Evolutionary conservation across 2,113 vertebrate genomes (phyloP), one percentile per base, ranked within the genome.

Genomic region (Lethenteron reissneri): DNA sequence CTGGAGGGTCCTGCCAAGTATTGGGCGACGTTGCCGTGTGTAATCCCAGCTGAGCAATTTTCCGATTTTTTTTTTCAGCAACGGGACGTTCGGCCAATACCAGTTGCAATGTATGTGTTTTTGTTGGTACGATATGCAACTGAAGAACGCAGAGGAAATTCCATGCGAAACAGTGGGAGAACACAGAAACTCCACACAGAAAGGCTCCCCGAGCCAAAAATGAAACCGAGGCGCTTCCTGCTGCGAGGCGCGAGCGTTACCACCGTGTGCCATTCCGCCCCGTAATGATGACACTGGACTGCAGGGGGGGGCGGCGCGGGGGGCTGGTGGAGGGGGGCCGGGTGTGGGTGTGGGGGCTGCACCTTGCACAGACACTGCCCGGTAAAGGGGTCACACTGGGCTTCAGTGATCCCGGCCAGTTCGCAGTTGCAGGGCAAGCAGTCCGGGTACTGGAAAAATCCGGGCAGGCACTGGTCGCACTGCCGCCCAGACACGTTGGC

Each of bases 321-420:
- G 25, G 41, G 41, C 41, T 41, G 41, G 41, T 41, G 41, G 41
- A 41, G 41, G 41, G 4, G 41, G 41, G 0, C 70, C 56, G 15
- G 0, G 74, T 13, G 8, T 56, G 4, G 15, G 72, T 58, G 69
- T 62, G 58, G 2, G 10, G 0, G 0, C 3, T 12, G 70, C 69
- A 72, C 94, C 90, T 96, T 97, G 81, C 92, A 99, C 73, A 85
- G 82, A 72, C 94, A 97, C 72, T 76, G 87, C 73, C 92, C 92
- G 0, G 85, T 89, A 75, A 83, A 59, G 0, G 84, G 83, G 80
- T 97, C 79, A 0, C 94, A 99, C 70, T 84, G 74, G 1, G 82
- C 80, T 0, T 83, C 80, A 1, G 83, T 76, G 0, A 88, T 86
- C 75, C 94, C 94, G 0, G 86, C 87, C 25, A 78, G 79, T 1